Evolutionary conservation across 1,140 invertebrate species (phyloP).

Genomic region (Metopolophium dirhodum): DNA sequence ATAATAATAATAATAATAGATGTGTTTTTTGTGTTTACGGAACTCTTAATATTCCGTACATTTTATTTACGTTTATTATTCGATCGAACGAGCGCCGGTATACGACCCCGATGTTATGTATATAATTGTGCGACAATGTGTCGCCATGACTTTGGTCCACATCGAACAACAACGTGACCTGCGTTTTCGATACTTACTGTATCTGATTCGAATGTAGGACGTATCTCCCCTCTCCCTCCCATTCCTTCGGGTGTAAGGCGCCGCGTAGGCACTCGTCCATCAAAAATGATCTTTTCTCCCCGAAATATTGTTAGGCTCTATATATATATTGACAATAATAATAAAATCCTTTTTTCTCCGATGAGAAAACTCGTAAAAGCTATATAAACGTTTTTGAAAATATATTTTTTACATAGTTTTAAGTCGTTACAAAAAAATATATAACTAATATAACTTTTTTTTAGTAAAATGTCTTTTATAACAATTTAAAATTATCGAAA

Average conservation of each 20-base stretch:
- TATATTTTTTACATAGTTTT: neutral
- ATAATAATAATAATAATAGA: conserved; percentile 16
- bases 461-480: too few relatives aligned
- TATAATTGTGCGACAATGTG: neutral
- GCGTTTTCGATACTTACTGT: neutral
- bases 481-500: too few relatives aligned
- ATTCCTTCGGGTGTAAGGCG: neutral
- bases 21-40: neutral
- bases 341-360: neutral
- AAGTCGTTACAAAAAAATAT: neutral
- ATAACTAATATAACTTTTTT: too few relatives aligned
- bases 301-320: neutral
- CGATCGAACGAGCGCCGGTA: neutral
- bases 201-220: neutral
- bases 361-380: neutral
- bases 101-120: neutral
- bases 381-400: neutral
- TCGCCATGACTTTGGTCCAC: neutral
- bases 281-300: neutral
- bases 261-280: too few relatives aligned
- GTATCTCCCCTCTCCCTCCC: too few relatives aligned
- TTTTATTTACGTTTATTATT: neutral
- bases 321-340: too few relatives aligned
- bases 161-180: neutral
- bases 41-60: neutral